Evolutionary conservation across 1,140 invertebrate genomes (phyloP), one percentile per base, ranked within the genome.

Genomic region (Orchestia grillus): DNA sequence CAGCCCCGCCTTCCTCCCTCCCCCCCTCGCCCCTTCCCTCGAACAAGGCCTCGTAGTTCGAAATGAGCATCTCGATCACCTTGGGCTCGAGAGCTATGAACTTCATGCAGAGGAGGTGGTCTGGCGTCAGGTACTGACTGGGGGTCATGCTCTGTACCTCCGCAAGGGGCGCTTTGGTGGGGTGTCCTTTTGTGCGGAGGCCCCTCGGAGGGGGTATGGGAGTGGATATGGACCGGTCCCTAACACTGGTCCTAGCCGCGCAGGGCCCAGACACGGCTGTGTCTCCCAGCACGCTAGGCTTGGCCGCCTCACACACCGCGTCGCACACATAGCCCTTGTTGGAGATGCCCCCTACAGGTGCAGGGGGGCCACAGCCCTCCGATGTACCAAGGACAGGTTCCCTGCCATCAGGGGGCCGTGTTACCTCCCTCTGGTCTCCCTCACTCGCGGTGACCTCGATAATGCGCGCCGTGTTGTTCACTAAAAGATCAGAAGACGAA

Each of bases 1-100:
- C n/a, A n/a, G n/a, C n/a, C n/a, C n/a, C n/a, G n/a, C n/a, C n/a
- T n/a, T n/a, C n/a, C n/a, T n/a, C n/a, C n/a, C n/a, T n/a, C n/a
- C n/a, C n/a, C n/a, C n/a, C 47, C 47, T 15, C 87, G 42, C 8
- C 42, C 96, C 43, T 44, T 28, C 41, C 96, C 47, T 95, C 95
- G 62, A 96, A 96, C 19, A 96, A 43, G n/a, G 95, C 95, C 42
- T 87, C 57, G 77, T 96, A 96, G 45, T 94, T 96, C 15, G 96
- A 42, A 45, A 97, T 96, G 87, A 97, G 96, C 53, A 96, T 96
- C 88, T 97, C 96, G 43, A 97, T 96, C 36, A 97, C 96, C 45
- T 96, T 96, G 11, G 96, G 96, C 44, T 97, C 96, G 43, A 95
- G 96, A 45, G 96, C 96, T 15, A 87, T 28, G 28, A 91, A 91